Evolutionary conservation across 2,113 vertebrate genomes (phyloP).

Genomic region (Archilochus colubris): DNA sequence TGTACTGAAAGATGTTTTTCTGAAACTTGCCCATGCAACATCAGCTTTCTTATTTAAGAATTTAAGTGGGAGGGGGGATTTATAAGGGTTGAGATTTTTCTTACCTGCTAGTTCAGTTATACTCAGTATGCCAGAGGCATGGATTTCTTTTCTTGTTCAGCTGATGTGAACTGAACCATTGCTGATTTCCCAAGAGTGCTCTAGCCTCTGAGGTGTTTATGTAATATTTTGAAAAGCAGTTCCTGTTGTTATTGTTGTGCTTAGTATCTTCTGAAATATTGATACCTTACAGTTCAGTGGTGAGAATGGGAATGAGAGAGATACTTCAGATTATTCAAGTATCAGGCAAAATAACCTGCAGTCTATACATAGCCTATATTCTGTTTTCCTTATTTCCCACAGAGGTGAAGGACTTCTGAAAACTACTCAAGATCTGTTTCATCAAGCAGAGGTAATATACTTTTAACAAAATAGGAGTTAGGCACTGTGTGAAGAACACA

Average conservation of each 20-base stretch:
- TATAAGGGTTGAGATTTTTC: background rate
- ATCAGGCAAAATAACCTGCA: background rate
- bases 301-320: background rate
- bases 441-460: constrained; percentile 89
- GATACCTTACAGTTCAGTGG: background rate
- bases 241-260: background rate
- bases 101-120: background rate
- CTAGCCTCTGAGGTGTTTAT: background rate
- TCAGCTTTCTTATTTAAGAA: background rate
- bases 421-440: constrained; percentile 93
- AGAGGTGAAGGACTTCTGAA: constrained; percentile 97
- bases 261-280: background rate
- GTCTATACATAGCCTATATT: background rate
- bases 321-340: background rate
- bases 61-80: background rate
- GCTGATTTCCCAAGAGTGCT: background rate
- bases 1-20: background rate
- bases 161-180: background rate
- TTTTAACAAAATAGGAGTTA: background rate
- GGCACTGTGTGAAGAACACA: background rate
- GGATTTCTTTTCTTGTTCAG: background rate
- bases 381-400: constrained; percentile 52
- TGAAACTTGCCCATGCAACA: background rate
- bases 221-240: background rate
- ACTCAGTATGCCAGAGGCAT: background rate